A percentile compares a stretch with the other conserved stretches of the same genome.
Evolutionary conservation across 2,113 vertebrate genomes (phyloP).

Genomic region (Ammodytes marinus): DNA sequence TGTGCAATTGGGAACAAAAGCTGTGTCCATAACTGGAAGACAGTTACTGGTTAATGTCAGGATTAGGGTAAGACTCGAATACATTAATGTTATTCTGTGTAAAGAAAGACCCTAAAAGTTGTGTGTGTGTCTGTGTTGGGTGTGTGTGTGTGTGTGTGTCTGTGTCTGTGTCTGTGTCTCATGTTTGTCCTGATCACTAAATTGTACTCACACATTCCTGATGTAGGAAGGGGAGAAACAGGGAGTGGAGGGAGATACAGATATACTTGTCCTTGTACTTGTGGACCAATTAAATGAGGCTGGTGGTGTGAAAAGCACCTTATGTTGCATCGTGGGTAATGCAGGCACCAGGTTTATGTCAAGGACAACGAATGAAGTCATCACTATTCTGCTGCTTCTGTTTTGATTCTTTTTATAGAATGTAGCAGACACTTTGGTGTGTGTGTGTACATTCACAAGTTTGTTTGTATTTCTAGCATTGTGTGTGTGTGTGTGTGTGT

Average conservation of each 20-base stretch:
- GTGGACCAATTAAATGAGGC: too few relatives aligned
- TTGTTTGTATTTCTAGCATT: background rate
- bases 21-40: too few relatives aligned
- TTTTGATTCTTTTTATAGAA: background rate
- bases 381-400: background rate
- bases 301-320: too few relatives aligned
- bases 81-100: too few relatives aligned
- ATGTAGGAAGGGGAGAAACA: background rate
- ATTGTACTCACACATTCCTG: slow-evolving; percentile 34
- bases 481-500: background rate
- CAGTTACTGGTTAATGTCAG: too few relatives aligned
- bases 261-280: background rate
- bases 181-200: slow-evolving; percentile 47
- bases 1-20: too few relatives aligned
- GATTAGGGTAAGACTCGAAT: too few relatives aligned
- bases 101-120: too few relatives aligned
- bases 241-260: background rate
- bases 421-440: background rate
- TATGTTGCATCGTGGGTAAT: background rate
- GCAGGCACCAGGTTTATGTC: background rate
- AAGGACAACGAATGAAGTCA: background rate
- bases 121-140: background rate
- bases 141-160: background rate
- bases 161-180: background rate
- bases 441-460: slow-evolving; percentile 4